Percentiles rank a stretch among this genome's conserved stretches.
phyloP scores from a whole-genome alignment of 2,797 vertebrate genomes.

The Thripadectes ignobilis region DNA sequence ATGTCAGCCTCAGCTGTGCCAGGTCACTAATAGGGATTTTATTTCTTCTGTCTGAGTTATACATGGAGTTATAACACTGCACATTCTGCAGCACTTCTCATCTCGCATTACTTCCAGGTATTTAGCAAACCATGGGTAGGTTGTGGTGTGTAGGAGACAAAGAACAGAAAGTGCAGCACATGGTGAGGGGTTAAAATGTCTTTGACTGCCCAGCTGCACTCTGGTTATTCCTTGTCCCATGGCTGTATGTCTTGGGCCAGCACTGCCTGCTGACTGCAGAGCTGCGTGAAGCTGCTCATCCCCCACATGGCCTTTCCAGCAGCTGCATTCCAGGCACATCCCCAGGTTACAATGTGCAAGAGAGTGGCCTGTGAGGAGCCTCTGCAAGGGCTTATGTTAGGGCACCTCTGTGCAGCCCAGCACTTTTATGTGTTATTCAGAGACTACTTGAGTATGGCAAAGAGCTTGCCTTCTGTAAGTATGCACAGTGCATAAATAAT shows the following conservation, averaged over 20 bases:
- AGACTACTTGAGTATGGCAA: neutral
- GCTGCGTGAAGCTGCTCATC: neutral
- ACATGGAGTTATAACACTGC: neutral
- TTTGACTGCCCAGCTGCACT: neutral
- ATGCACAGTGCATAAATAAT: neutral
- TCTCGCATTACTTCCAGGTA: neutral
- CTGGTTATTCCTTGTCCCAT: neutral
- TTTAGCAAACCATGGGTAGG: neutral
- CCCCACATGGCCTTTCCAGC: neutral
- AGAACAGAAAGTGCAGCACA: neutral
- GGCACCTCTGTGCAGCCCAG: neutral
- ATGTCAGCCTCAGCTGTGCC: neutral
- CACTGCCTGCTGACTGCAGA: accelerated
- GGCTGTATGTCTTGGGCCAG: neutral
- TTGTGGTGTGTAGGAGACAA: neutral
- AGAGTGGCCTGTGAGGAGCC: neutral
- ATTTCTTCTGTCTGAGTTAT: neutral
- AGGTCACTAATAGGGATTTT: neutral
- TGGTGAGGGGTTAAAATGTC: neutral
- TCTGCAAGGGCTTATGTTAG: neutral
- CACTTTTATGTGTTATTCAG: neutral
- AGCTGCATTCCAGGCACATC: neutral
- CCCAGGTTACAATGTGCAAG: neutral
- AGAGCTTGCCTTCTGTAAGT: neutral
- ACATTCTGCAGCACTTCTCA: neutral